Evolutionary conservation across 1,140 invertebrate genomes (phyloP).

Genomic region (Solenopsis fugax): DNA sequence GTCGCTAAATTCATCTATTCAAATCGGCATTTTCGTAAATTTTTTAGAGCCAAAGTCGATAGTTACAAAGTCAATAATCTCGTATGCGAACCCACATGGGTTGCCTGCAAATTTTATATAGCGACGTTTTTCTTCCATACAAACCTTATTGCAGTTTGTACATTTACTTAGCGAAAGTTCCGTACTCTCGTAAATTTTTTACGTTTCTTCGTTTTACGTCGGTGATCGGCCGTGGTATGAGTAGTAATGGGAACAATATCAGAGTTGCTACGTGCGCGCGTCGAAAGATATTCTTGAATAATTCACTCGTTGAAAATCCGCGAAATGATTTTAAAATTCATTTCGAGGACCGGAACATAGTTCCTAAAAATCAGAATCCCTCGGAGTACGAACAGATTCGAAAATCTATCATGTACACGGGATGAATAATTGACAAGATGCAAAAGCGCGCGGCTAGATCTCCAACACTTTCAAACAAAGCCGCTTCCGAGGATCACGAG

Average conservation of each 20-base stretch:
- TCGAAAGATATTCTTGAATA: slow-evolving; percentile 24
- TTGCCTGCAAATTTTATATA: not conserved
- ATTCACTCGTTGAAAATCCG: slow-evolving; percentile 31
- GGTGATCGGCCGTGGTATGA: not conserved
- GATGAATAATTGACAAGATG: slow-evolving; percentile 49
- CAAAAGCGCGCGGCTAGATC: not conserved
- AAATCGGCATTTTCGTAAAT: not conserved
- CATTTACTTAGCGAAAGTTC: slow-evolving; percentile 18
- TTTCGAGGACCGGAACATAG: not conserved
- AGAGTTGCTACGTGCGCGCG: not conserved
- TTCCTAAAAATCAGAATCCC: slow-evolving; percentile 4
- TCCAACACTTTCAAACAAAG: not conserved
- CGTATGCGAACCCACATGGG: not conserved
- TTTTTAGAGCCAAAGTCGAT: not conserved
- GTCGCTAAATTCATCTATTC: not conserved
- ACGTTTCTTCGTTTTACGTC: slow-evolving; percentile 43
- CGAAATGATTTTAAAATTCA: slow-evolving; percentile 26
- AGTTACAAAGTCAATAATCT: slow-evolving; percentile 25
- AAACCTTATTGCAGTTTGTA: slow-evolving; percentile 23
- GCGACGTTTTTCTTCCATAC: not conserved
- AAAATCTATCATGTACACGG: slow-evolving; percentile 6
- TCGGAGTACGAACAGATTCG: slow-evolving; percentile 3
- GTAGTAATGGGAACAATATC: not conserved
- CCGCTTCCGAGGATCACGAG: not conserved
- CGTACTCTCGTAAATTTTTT: slow-evolving; percentile 4